Conservation (phyloP, 2,113 vertebrate genomes). For the Proteles cristata region DNA sequence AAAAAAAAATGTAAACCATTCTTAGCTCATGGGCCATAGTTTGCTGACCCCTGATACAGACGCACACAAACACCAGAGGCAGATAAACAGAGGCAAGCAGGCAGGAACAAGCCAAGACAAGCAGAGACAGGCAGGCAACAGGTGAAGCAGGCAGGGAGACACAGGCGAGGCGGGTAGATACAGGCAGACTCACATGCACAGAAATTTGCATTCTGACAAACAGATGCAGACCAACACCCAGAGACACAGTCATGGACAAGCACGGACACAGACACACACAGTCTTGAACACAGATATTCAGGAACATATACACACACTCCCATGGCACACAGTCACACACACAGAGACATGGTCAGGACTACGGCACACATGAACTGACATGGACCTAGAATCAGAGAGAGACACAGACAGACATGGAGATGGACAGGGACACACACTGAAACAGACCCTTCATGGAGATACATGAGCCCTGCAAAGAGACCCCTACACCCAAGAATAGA, state of each 20-base stretch:
- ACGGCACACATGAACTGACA: not conserved
- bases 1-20: constrained; percentile 47
- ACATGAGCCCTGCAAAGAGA: not conserved
- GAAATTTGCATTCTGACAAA: not conserved
- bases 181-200: not conserved
- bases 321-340: not conserved
- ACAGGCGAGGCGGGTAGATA: not conserved
- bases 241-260: not conserved
- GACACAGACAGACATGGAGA: not conserved
- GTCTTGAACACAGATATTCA: not conserved
- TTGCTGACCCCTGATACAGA: not conserved
- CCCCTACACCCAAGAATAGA: not conserved
- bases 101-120: not conserved
- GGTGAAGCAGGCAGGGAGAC: not conserved
- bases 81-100: not conserved
- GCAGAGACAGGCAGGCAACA: not conserved
- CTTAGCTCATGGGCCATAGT: not conserved
- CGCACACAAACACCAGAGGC: not conserved
- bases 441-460: not conserved
- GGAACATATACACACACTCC: not conserved
- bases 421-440: not conserved
- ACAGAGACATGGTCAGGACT: not conserved
- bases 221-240: not conserved
- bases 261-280: not conserved
- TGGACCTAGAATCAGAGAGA: not conserved